These are phyloP conservation scores for Apteryx owenii DNA, from an alignment of 2,113 vertebrate species.

Conservation along the genomic window DNA sequence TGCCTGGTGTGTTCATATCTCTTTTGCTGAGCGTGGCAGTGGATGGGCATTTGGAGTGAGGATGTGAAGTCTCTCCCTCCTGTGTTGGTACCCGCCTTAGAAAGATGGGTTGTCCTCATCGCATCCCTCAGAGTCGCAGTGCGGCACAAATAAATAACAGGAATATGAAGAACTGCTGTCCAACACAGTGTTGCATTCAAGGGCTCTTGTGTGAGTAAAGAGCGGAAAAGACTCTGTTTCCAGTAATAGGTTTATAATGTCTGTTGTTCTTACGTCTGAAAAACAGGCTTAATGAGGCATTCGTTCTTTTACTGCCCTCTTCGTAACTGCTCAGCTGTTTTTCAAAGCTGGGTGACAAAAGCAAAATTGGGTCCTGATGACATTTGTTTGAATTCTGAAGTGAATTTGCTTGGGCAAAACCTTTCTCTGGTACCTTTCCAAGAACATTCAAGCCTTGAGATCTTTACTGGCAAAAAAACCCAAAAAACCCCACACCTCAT, in stretches of 20 bases:
- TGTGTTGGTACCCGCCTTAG: background rate
- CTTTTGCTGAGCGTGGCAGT: slow-evolving; percentile 1
- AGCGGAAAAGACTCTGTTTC: background rate
- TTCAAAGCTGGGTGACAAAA: slow-evolving; percentile 40
- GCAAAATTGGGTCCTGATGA: slow-evolving; percentile 26
- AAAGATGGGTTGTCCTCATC: background rate
- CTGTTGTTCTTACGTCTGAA: background rate
- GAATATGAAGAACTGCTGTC: background rate
- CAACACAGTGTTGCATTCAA: background rate
- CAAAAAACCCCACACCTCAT: background rate
- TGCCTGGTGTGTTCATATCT: background rate
- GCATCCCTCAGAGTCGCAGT: fast-evolving
- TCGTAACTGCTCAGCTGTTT: background rate
- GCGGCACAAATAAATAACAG: background rate
- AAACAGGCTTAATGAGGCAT: slow-evolving; percentile 30
- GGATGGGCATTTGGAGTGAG: background rate
- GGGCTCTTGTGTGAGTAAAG: background rate
- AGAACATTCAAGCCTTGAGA: background rate
- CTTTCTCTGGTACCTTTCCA: slow-evolving; percentile 49
- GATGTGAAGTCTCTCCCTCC: background rate
- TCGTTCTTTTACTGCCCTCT: slow-evolving; percentile 33
- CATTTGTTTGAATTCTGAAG: slow-evolving; percentile 49
- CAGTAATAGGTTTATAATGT: background rate
- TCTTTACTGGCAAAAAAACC: slow-evolving; percentile 3
- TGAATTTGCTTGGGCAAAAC: slow-evolving; percentile 42